Conservation (phyloP, 2,888 invertebrate genomes). For the Bombylius major region DNA sequence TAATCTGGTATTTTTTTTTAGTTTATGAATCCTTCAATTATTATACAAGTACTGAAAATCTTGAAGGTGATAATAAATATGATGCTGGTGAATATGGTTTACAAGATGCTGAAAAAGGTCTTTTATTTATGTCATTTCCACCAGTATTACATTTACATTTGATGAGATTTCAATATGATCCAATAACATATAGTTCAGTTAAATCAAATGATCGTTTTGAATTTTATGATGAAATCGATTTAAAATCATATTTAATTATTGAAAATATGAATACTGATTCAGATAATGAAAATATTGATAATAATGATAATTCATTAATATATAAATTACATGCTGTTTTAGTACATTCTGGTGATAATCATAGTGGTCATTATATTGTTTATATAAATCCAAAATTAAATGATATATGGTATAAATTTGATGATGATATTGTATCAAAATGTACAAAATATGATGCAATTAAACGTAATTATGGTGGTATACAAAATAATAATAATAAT, state of each 20-base stretch:
- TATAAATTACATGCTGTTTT: slow-evolving; percentile 93
- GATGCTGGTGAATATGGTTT: slow-evolving; percentile 95
- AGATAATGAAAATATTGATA: background rate
- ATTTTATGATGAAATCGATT: slow-evolving; percentile 85
- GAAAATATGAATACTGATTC: background rate
- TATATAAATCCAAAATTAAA: slow-evolving; percentile 96
- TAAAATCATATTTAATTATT: slow-evolving; percentile 60
- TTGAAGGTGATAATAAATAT: slow-evolving; percentile 98
- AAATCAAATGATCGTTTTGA: slow-evolving; percentile 94
- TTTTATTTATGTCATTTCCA: slow-evolving; percentile 89
- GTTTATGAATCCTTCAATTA: slow-evolving; percentile 90
- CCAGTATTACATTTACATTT: slow-evolving; percentile 95
- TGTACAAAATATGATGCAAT: slow-evolving; percentile 94
- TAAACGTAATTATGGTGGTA: slow-evolving; percentile 95
- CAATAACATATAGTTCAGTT: slow-evolving; percentile 91
- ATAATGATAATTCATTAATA: slow-evolving; percentile 54
- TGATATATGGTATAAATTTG: slow-evolving; percentile 87
- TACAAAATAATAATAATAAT: slow-evolving; percentile 80
- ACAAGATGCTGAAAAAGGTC: slow-evolving; percentile 96
- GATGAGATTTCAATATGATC: slow-evolving; percentile 98
- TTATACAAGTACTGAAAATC: slow-evolving; percentile 84
- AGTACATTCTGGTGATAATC: slow-evolving; percentile 99
- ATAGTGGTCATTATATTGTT: slow-evolving; percentile 98
- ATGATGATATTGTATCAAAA: slow-evolving; percentile 96
- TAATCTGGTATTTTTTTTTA: background rate